Conservation (phyloP, 1,140 invertebrate genomes). For the Cotesia vestalis region DNA sequence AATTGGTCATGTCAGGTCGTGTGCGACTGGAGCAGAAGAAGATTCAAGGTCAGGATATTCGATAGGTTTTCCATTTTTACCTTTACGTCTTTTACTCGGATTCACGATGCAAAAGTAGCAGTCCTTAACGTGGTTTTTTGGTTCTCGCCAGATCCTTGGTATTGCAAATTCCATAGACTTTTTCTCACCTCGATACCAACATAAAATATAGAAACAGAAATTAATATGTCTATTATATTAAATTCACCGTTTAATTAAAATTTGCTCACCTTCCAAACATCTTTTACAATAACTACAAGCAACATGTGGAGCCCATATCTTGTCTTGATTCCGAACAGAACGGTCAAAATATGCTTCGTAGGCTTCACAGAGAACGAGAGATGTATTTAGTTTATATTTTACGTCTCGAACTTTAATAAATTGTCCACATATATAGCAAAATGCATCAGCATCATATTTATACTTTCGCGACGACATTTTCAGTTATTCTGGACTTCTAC, state of each 20-base stretch:
- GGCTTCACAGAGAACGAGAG: too few species aligned
- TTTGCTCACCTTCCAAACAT: not conserved
- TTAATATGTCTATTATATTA: not conserved
- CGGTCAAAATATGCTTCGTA: not conserved
- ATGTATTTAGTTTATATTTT: not conserved
- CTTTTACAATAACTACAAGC: slow-evolving; percentile 7
- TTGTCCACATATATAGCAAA: not conserved
- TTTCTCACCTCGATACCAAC: not conserved
- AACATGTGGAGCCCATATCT: not conserved
- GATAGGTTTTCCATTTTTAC: slow-evolving; percentile 3
- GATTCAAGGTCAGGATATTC: slow-evolving; percentile 1
- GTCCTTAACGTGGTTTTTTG: not conserved
- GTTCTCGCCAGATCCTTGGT: slow-evolving; percentile 1
- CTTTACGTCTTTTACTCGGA: slow-evolving; percentile 6
- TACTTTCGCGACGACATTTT: not conserved
- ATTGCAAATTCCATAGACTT: not conserved
- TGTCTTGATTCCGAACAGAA: slow-evolving; percentile 1
- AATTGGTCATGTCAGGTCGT: not conserved
- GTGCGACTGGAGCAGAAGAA: not conserved
- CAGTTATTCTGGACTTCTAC: not conserved
- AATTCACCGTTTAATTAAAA: not conserved
- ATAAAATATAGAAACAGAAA: not conserved
- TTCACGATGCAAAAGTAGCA: not conserved
- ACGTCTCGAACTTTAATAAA: not conserved
- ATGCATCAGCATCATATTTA: slow-evolving; percentile 10